Conservation (phyloP, 2,888 invertebrate species). For the Byasa hedistus region DNA sequence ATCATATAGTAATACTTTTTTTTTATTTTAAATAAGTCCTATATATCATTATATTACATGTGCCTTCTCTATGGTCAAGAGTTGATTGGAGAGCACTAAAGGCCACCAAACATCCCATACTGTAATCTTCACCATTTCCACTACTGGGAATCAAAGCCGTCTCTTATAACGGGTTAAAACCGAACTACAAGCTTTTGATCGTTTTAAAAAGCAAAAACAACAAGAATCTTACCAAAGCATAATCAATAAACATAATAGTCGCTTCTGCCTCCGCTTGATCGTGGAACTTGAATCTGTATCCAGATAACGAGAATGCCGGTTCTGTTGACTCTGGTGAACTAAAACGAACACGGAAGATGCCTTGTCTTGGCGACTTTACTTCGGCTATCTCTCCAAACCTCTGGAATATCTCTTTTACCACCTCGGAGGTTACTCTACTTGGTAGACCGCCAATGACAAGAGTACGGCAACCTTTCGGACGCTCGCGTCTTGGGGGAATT, state of each 20-base stretch:
- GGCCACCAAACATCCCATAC: no score
- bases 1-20: no score
- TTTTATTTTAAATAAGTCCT: no score
- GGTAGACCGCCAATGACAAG: conserved; percentile 96
- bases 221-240: conserved; percentile 79
- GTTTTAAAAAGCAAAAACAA: no score
- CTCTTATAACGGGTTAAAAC: no score
- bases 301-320: conserved; percentile 89
- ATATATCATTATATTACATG: no score
- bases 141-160: no score
- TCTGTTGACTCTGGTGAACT: conserved; percentile 89
- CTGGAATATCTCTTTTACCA: conserved; percentile 92
- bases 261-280: conserved; percentile 83
- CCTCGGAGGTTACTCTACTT: conserved; percentile 88
- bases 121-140: no score
- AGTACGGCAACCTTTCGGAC: conserved; percentile 93
- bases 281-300: conserved; percentile 86
- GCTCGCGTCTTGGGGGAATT: conserved; percentile 88
- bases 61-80: no score
- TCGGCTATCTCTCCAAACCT: conserved; percentile 77
- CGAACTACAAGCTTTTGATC: no score
- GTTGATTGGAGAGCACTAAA: no score
- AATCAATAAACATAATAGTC: conserved; percentile 94
- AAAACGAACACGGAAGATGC: conserved; percentile 95
- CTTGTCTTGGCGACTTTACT: conserved; percentile 90